A percentile compares a stretch with the other conserved stretches of the same genome.
These are phyloP conservation scores for Paramormyrops kingsleyae DNA, from an alignment of 2,113 vertebrate genomes.

Conservation along the genomic window DNA sequence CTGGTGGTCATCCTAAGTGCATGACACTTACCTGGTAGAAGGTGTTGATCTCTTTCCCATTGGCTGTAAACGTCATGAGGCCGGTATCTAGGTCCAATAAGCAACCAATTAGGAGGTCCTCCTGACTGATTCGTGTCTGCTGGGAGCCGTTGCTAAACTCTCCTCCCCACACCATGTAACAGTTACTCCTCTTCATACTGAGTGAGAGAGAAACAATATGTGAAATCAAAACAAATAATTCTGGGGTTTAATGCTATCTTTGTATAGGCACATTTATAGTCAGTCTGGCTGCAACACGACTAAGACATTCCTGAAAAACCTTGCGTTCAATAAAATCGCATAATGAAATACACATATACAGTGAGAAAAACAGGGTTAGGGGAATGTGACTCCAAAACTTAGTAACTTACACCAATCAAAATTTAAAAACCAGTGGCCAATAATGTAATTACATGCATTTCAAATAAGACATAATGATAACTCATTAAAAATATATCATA, in stretches of 20 bases:
- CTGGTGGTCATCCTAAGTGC: background rate
- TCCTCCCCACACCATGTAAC: slow-evolving; percentile 91
- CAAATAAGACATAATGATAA: background rate
- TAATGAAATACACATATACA: background rate
- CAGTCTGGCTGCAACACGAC: background rate
- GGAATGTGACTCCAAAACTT: background rate
- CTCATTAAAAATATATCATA: background rate
- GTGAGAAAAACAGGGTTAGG: background rate
- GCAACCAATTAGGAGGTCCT: slow-evolving; percentile 85
- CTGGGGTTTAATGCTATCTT: background rate
- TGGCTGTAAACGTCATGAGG: slow-evolving; percentile 88
- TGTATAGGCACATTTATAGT: background rate
- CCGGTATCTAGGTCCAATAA: slow-evolving; percentile 85
- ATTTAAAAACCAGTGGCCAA: background rate
- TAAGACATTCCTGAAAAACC: background rate
- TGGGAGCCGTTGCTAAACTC: slow-evolving; percentile 77
- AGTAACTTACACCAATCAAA: background rate
- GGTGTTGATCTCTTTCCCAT: slow-evolving; percentile 91
- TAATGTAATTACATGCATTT: background rate
- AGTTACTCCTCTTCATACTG: slow-evolving; percentile 89
- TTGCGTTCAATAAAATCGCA: background rate
- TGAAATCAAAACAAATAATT: background rate
- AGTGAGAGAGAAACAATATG: background rate
- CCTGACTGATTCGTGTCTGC: slow-evolving; percentile 79
- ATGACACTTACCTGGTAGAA: slow-evolving; percentile 76